phyloP scores from a whole-genome alignment of 2,888 invertebrate genomes.

The Euzophera pinguis region DNA sequence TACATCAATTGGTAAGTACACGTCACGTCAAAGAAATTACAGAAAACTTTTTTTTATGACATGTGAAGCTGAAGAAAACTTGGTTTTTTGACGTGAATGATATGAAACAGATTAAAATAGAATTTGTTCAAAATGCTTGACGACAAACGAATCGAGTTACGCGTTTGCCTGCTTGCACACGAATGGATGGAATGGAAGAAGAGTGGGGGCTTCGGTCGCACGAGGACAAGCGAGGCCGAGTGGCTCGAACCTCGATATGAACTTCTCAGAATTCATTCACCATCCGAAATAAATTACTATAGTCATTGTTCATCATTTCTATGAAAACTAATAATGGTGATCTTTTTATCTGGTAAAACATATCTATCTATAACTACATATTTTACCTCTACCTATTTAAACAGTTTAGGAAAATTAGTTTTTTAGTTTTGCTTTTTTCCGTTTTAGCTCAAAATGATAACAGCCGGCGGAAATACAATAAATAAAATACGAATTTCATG shows the following conservation, averaged over 20 bases:
- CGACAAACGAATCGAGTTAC: neutral
- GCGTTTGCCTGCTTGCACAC: constrained; percentile 8
- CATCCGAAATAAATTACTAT: constrained; percentile 42
- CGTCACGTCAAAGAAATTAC: constrained; percentile 3
- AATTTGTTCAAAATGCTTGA: no score
- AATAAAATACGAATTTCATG: no score
- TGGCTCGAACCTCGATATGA: constrained; percentile 38
- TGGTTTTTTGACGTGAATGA: neutral
- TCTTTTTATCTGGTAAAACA: neutral
- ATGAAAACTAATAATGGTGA: neutral
- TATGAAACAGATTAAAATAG: no score
- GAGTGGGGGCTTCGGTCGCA: constrained; percentile 27
- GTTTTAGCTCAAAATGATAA: no score
- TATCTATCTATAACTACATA: no score
- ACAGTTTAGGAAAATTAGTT: no score
- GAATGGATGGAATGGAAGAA: neutral
- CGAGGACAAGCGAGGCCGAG: constrained; percentile 33
- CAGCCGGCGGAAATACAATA: no score
- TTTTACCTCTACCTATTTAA: no score
- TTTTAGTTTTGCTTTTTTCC: no score
- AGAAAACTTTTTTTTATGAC: neutral
- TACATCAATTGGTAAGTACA: no score
- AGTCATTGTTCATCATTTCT: constrained; percentile 41
- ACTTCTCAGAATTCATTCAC: constrained; percentile 68
- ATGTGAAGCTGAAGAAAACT: neutral